Evolutionary conservation across 2,888 invertebrate genomes (phyloP), one percentile per base, ranked within the genome.

Genomic region (Ormyrus thymus): DNA sequence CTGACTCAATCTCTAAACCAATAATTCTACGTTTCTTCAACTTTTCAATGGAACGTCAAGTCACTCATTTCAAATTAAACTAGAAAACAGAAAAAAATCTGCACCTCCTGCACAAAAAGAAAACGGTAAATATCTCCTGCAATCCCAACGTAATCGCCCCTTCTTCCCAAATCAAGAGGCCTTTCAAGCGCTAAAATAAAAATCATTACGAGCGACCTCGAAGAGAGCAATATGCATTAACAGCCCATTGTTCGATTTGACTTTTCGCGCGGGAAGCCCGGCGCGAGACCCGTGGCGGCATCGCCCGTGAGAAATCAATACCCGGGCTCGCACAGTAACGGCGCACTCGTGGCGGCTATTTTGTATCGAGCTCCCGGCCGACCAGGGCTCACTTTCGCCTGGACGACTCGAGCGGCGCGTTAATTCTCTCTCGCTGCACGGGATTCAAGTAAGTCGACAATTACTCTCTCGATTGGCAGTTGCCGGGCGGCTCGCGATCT

Each of bases 261-360:
- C 8, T 13, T 62, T 73, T 69, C 61, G 68, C 72, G 66, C 61
- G 45, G 4, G 29, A 29, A 29, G 3, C 29, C 29, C 51, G 55
- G 10, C 15, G 9, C 8, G 11, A 29, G 15, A 13, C 74, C 9
- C 74, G 74, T 80, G 80, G 77, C 74, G 66, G 51, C 76, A 76
- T 80, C 79, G 68, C 4, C 45, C 66, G 65, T 53, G 73, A 50
- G 48, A 78, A 74, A 77, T 77, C 74, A 75, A 77, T 80, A 80
- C 65, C 10, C 48, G n/a, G 55, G 10, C 50, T 66, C 11, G 7
- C 29, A 51, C 58, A 9, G 7, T 29, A 72, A 13, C 50, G n/a
- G 11, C 9, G 62, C n/a, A 10, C 53, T 55, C n/a, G 66, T 46
- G 56, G 74, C 78, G 78, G 65, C 62, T 73, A 56, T 73, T 78